Evolutionary conservation across 2,113 vertebrate genomes (phyloP), one percentile per base, ranked within the genome.

Genomic region (Cavia porcellus): DNA sequence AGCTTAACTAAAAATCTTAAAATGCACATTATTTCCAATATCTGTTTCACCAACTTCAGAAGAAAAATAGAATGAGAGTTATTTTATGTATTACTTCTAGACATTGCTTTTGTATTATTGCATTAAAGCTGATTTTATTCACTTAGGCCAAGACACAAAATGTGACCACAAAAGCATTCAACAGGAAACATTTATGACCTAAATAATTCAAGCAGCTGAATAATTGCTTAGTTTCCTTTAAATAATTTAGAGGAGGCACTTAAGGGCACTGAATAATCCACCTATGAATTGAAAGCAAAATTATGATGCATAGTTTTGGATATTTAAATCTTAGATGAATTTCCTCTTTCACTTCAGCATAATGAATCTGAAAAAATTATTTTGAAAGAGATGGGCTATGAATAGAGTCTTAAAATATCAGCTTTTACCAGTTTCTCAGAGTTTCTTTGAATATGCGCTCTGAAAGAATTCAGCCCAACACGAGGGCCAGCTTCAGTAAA

Each of bases 151-250:
- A 96, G 89, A 94, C 79, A 97, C 17, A 94, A 97, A 97, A 96
- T 95, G 94, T 95, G 92, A 97, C 87, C 97, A 97, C 91, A 96
- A 97, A 98, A 97, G 75, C 95, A 90, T 98, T 97, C 95, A 97
- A 96, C 30, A 96, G 97, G 97, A 98, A 98, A 97, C 79, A 85
- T 98, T 98, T 98, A 96, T 96, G 42, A 6, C 45, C 62, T 98
- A 98, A 98, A 98, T 98, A 98, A 99, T 98, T 98, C 70, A 98
- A 94, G 28, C 75, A 86, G 89, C 57, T 97, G 87, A 97, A 98
- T 30, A 97, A 97, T 96, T 97, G 82, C 88, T 97, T 94, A 94
- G 22, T 90, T 98, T 97, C 32, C 75, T 97, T 98, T 98, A 97
- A 99, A 98, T 98, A 98, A 98, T 98, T 98, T 98, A 98, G 24